Evolutionary conservation across 2,113 vertebrate genomes (phyloP).

Genomic region (Myodes glareolus): DNA sequence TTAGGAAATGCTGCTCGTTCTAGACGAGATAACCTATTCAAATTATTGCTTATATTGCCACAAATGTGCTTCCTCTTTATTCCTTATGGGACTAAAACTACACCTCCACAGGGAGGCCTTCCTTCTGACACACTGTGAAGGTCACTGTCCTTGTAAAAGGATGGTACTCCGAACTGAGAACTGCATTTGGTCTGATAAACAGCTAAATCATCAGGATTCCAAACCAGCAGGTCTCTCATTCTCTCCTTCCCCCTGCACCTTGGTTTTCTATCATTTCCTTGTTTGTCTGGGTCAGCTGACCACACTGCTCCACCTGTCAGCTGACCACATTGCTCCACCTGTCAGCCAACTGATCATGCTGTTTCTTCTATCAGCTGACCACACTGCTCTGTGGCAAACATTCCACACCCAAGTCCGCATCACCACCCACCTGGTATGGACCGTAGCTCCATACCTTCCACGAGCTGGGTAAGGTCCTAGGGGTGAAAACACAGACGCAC

Average conservation of each 20-base stretch:
- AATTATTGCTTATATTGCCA: conserved; percentile 3
- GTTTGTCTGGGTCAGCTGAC: neutral
- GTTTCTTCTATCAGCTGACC: neutral
- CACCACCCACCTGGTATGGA: too few relatives aligned
- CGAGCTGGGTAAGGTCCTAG: too few relatives aligned
- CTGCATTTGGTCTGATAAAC: neutral
- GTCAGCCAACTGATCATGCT: too few relatives aligned
- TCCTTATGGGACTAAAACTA: conserved; percentile 7
- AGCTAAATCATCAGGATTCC: neutral
- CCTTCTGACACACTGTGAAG: neutral
- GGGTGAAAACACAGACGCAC: too few relatives aligned
- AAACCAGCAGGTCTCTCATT: neutral
- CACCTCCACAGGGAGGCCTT: neutral
- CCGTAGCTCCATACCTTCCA: too few relatives aligned
- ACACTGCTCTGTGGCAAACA: too few relatives aligned
- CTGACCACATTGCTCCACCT: too few relatives aligned
- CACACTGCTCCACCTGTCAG: neutral
- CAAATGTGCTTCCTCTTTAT: neutral
- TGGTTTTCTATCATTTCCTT: neutral
- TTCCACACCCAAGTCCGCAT: too few relatives aligned
- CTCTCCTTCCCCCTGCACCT: neutral
- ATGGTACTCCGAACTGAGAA: neutral
- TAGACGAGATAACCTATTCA: neutral
- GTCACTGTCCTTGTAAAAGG: neutral
- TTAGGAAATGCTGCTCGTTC: neutral